Base-by-base conservation (phyloP, 2,888 invertebrate species). In the Aricia artaxerxes region DNA sequence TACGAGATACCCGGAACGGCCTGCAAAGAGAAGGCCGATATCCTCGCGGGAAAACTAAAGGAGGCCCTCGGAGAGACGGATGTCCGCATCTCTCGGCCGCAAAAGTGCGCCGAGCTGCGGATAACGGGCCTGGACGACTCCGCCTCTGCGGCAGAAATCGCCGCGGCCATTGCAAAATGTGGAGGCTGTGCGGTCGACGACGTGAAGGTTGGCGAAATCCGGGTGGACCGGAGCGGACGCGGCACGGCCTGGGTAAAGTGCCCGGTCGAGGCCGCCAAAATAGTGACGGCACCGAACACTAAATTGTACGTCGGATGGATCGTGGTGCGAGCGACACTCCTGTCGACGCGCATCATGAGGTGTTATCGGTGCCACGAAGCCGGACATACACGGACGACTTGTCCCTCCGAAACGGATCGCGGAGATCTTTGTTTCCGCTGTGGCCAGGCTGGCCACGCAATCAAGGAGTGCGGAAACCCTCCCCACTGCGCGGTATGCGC, bases 361-460 rank as follows among this genome's bases (percentile, higher is more conserved):
- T 75, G 75, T 53, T 75, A 6, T 24, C 75, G 75, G 2, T 75
- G 75, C 44, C 44, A 44, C 24, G 75, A 75, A 49, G 75, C 4
- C 9, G 75, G 49, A 40, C 75, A 75, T 24, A 72, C 72, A 1
- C n/a, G 31, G 31, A 9, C 75, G 5, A 75, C 38, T 38, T 38
- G 38, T 4, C 38, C 38, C 38, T 38, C 38, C 4, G 38, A 38
- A 4, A 38, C 38, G 6, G 75, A 49, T 6, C 75, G 75, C 24
- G n/a, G 75, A n/a, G 75, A 75, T 6, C 53, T 75, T 9, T 75
- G 75, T 49, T 75, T 75, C 44, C 49, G 75, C 44, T 75, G 75
- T 7, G 44, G 75, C n/a, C 75, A 49, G 24, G 7, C 75, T 1
- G 75, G 75, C 1, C 75, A 75, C 35, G 2, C 35, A 35, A 35